Evolutionary conservation across 2,113 vertebrate species (phyloP).

Genomic region (Formicarius rufipectus): DNA sequence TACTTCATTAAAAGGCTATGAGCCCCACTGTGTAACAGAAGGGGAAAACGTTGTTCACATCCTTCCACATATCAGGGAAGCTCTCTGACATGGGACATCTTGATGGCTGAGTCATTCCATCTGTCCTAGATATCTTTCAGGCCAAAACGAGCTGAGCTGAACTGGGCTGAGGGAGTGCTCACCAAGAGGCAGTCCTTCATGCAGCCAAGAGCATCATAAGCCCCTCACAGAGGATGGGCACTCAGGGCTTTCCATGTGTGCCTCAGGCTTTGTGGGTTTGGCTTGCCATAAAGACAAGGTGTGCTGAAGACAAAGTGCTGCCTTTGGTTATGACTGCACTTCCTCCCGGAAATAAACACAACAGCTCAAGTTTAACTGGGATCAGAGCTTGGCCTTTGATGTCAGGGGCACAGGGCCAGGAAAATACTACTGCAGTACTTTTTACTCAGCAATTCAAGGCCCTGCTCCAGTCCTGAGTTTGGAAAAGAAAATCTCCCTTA

Average conservation of each 20-base stretch:
- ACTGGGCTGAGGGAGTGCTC: not conserved
- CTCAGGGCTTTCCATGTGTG: not conserved
- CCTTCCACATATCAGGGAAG: not conserved
- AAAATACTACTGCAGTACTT: slow-evolving; percentile 15
- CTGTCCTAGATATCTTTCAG: slow-evolving; percentile 37
- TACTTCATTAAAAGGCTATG: slow-evolving; percentile 26
- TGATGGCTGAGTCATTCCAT: slow-evolving; percentile 59
- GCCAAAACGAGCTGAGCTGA: not conserved
- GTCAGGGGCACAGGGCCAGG: slow-evolving; percentile 22
- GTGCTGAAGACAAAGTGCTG: slow-evolving; percentile 28
- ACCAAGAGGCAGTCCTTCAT: not conserved
- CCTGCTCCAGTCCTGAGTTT: not conserved
- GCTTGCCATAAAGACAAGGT: not conserved
- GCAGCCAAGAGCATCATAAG: not conserved
- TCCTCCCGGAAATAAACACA: slow-evolving; percentile 59
- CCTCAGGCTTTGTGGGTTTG: not conserved
- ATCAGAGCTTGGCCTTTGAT: slow-evolving; percentile 15
- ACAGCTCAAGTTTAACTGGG: not conserved
- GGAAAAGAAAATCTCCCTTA: not conserved
- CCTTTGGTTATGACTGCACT: slow-evolving; percentile 2
- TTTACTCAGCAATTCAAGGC: not conserved
- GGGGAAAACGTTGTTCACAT: slow-evolving; percentile 40
- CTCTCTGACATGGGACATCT: slow-evolving; percentile 30
- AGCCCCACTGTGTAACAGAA: slow-evolving; percentile 47
- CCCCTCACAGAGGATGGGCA: not conserved